Evolutionary conservation across 2,888 invertebrate species (phyloP), one percentile per base, ranked within the genome.

Genomic region (Diploptera punctata): DNA sequence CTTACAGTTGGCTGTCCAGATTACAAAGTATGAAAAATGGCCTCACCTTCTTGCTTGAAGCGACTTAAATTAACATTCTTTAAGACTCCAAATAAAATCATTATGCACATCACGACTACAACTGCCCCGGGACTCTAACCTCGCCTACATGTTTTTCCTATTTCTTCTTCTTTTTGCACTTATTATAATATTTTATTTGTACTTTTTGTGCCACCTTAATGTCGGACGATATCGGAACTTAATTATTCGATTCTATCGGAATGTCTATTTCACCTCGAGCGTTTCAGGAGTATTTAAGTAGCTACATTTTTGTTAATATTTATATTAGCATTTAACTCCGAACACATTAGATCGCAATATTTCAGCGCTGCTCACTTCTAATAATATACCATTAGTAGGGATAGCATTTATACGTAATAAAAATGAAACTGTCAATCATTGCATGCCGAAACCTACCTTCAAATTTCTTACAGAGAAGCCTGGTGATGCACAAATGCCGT

Each of bases 51-150:
- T 52, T 9, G 52, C 52, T 21, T 13, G 3, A 3, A 21, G 52
- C 52, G 24, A 24, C 24, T 52, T 1, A 52, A 52, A 52, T 52
- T 52, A 52, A 52, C 24, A 52, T 52, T 52, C 52, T 52, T 52
- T 52, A 52, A 52, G 52, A 16, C 21, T 24, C 24, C 52, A 52
- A 52, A 24, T 52, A 52, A 52, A 52, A 24, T 52, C 24, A 52
- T 52, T 52, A 52, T 52, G 52, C 52, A 52, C 52, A 24, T 52
- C 52, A 52, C 52, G 24, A 24, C 13, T 16, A 10, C 13, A 5
- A 3, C 24, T 3, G 21, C 52, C 24, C 24, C 52, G 10, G 52
- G 52, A 52, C 13, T 21, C 19, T 21, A 21, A 52, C 52, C 52
- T 4, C 24, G 52, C 19, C 52, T 9, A 24, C 18, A 21, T 52